phyloP scores from a whole-genome alignment of 2,797 vertebrate species.

The Rhabdophis nuchalis region DNA sequence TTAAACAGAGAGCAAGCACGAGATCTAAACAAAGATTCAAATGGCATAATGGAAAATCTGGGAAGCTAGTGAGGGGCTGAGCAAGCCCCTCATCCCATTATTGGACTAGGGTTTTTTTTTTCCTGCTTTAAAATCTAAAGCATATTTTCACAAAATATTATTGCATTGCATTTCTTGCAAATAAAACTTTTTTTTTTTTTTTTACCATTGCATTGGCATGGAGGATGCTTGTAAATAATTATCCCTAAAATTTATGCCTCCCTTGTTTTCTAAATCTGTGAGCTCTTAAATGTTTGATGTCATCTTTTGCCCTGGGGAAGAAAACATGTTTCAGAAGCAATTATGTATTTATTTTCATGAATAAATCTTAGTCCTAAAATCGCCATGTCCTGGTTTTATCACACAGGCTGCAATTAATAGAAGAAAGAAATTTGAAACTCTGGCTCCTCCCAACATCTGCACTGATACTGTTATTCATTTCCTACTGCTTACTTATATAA shows the following conservation, averaged over 20 bases:
- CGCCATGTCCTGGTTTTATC: not conserved
- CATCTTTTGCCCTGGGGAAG: not conserved
- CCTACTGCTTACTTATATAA: not conserved
- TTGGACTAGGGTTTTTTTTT: not conserved
- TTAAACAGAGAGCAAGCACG: not conserved
- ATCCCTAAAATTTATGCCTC: not conserved
- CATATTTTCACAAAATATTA: not conserved
- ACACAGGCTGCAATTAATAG: not conserved
- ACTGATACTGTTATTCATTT: not conserved
- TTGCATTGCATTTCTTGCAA: not conserved
- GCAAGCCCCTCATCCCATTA: not conserved
- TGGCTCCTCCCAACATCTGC: not conserved
- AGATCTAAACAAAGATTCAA: not conserved
- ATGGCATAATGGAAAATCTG: not conserved
- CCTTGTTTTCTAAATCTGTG: constrained; percentile 1
- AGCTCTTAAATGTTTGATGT: not conserved
- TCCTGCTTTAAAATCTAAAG: not conserved
- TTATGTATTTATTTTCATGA: not conserved
- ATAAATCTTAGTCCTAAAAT: not conserved
- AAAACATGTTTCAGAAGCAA: not conserved
- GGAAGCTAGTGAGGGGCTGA: not conserved
- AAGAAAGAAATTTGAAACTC: not conserved
- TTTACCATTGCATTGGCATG: not conserved
- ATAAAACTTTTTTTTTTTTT: not conserved
- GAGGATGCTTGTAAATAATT: not conserved